A percentile compares a stretch with the other conserved stretches of the same genome.
Evolutionary conservation across 2,113 vertebrate species (phyloP).

Genomic region (Tetrax tetrax): DNA sequence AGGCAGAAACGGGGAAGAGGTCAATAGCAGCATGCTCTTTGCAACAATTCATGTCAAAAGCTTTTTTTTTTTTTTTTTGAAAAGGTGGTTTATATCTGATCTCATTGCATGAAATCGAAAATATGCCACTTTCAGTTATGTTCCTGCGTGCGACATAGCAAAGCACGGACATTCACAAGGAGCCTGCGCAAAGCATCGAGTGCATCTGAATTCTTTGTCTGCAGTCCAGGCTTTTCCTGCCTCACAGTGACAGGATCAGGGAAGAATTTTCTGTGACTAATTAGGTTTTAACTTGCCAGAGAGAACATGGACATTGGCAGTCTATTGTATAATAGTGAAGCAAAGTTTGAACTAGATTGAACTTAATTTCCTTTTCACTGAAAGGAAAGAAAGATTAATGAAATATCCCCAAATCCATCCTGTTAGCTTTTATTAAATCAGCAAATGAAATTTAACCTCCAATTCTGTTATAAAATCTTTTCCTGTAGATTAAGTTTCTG

Average conservation of each 20-base stretch:
- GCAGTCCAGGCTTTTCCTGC: conserved; percentile 69
- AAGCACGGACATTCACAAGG: conserved; percentile 1
- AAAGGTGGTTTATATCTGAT: not conserved
- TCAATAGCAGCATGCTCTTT: not conserved
- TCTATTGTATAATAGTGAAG: conserved; percentile 78
- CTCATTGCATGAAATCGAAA: not conserved
- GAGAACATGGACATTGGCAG: conserved; percentile 84
- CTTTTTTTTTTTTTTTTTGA: not conserved
- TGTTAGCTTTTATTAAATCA: conserved; percentile 98
- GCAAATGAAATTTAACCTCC: conserved; percentile 90
- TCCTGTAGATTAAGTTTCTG: conserved; percentile 87
- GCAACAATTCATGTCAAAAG: not conserved
- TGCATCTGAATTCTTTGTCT: conserved; percentile 65
- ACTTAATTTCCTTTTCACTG: conserved; percentile 94
- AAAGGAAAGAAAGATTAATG: conserved; percentile 96
- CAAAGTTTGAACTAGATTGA: conserved; percentile 86
- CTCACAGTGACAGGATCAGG: conserved; percentile 80
- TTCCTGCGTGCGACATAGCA: not conserved
- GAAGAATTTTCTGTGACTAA: conserved; percentile 90
- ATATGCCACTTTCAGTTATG: not conserved
- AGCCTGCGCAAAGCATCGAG: conserved; percentile 16
- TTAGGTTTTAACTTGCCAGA: conserved; percentile 88
- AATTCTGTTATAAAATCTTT: conserved; percentile 80
- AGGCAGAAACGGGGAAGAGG: not conserved
- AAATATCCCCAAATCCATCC: conserved; percentile 98